A percentile compares a stretch with the other conserved stretches of the same genome.
phyloP scores from a whole-genome alignment of 2,888 invertebrate species.

The Hedya salicella region DNA sequence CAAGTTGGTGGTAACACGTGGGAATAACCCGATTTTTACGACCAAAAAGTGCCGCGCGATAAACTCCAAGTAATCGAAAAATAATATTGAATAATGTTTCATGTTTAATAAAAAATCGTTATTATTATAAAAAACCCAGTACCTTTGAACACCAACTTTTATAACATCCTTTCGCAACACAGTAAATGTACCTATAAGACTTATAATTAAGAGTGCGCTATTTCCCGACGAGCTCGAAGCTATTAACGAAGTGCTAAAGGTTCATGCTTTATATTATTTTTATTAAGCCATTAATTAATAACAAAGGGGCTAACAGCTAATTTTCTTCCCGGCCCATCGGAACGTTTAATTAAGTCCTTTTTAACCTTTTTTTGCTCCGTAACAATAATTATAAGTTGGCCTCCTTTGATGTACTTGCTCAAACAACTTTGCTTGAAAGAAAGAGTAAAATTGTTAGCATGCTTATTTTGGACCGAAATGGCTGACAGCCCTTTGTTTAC shows the following conservation, averaged over 20 bases:
- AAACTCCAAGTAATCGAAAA: too few relatives aligned
- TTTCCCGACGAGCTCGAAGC: constrained; percentile 17
- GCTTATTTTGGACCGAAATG: constrained; percentile 4
- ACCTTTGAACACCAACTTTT: background rate
- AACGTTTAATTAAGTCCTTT: constrained; percentile 42
- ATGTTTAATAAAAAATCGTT: too few relatives aligned
- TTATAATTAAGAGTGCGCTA: constrained; percentile 37
- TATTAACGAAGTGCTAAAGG: constrained; percentile 25
- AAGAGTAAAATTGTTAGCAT: constrained; percentile 27
- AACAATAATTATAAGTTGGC: constrained; percentile 42
- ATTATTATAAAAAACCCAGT: too few relatives aligned
- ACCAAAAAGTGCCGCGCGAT: too few relatives aligned
- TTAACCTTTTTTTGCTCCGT: constrained; percentile 32
- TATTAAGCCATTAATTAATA: constrained; percentile 44
- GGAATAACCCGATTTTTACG: too few relatives aligned
- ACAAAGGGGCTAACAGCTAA: constrained; percentile 43
- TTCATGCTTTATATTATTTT: constrained; percentile 40
- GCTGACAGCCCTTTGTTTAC: too few relatives aligned
- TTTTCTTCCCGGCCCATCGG: constrained; percentile 39
- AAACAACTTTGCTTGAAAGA: constrained; percentile 19
- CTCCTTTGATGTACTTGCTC: constrained; percentile 35
- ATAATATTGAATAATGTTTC: too few relatives aligned
- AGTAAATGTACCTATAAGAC: background rate
- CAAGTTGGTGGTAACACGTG: too few relatives aligned
- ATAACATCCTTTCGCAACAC: too few relatives aligned